phyloP scores from a whole-genome alignment of 2,888 invertebrate species.

The Fissipunctia ypsillon region DNA sequence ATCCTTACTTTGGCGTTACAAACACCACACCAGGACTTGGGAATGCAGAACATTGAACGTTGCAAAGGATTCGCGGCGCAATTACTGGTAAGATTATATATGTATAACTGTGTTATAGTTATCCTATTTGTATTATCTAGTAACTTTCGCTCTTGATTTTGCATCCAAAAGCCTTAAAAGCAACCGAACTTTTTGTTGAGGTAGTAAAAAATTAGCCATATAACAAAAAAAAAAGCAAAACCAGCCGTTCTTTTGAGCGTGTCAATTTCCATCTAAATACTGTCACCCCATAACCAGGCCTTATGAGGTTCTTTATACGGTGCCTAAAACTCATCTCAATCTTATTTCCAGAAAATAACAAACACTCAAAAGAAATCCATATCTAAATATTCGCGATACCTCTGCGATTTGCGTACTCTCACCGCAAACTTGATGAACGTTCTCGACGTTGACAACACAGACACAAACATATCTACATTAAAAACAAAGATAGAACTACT shows the following conservation, averaged over 20 bases:
- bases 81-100: conserved; percentile 90
- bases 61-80: conserved; percentile 96
- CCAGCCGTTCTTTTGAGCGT: neutral
- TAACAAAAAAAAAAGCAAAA: neutral
- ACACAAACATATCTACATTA: conserved; percentile 79
- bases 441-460: conserved; percentile 76
- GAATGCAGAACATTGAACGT: conserved; percentile 94
- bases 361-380: conserved; percentile 92
- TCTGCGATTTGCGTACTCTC: conserved; percentile 90
- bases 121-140: neutral
- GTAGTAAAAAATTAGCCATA: neutral
- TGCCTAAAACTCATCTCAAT: neutral
- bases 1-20: conserved; percentile 91
- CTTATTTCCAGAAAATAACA: conserved; percentile 89
- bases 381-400: conserved; percentile 89
- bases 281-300: neutral
- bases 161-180: neutral
- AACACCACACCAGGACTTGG: conserved; percentile 94
- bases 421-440: conserved; percentile 82
- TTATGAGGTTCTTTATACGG: no score
- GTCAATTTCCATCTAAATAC: neutral
- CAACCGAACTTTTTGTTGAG: no score
- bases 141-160: neutral
- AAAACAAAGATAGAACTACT: conserved; percentile 82
- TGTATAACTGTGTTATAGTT: neutral